phyloP scores from a whole-genome alignment of 2,888 invertebrate genomes.

The Rosalia funebris region DNA sequence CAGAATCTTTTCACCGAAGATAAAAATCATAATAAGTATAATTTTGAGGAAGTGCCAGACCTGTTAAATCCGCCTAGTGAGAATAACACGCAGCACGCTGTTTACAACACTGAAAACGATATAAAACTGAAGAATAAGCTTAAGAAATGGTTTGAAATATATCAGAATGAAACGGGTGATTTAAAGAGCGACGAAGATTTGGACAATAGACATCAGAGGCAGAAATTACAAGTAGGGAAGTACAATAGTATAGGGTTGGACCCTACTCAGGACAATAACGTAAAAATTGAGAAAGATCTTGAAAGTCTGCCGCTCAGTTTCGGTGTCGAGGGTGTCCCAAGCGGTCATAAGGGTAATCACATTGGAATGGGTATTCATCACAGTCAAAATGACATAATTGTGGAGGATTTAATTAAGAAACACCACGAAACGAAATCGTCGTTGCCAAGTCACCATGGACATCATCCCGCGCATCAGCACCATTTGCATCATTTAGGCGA shows the following conservation, averaged over 20 bases:
- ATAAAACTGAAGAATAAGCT: conserved; percentile 46
- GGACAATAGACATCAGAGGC: conserved; percentile 7
- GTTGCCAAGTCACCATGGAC: conserved; percentile 39
- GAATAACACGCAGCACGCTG: conserved; percentile 55
- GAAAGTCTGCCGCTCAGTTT: conserved; percentile 47
- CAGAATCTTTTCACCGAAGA: conserved; percentile 55
- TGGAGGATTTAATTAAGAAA: conserved; percentile 32
- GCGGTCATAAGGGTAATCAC: conserved; percentile 47
- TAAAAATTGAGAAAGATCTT: conserved; percentile 34
- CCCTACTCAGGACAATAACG: conserved; percentile 36
- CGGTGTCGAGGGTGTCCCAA: conserved; percentile 56
- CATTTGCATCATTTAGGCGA: conserved; percentile 50
- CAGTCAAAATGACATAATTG: conserved; percentile 18
- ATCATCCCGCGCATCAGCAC: conserved; percentile 39
- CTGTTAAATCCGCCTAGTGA: conserved; percentile 45
- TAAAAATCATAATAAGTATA: conserved; percentile 47
- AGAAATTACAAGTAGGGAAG: conserved; percentile 4
- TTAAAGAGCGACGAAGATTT: conserved; percentile 20
- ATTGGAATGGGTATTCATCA: conserved; percentile 54
- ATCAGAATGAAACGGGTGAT: conserved; percentile 36
- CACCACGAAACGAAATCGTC: conserved; percentile 41
- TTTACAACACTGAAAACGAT: conserved; percentile 49
- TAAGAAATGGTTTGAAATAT: conserved; percentile 47
- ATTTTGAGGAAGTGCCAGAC: conserved; percentile 56
- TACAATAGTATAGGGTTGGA: conserved; percentile 19